Evolutionary conservation across 1,140 invertebrate genomes (phyloP), one percentile per base, ranked within the genome.

Genomic region (Sitodiplosis mosellana): DNA sequence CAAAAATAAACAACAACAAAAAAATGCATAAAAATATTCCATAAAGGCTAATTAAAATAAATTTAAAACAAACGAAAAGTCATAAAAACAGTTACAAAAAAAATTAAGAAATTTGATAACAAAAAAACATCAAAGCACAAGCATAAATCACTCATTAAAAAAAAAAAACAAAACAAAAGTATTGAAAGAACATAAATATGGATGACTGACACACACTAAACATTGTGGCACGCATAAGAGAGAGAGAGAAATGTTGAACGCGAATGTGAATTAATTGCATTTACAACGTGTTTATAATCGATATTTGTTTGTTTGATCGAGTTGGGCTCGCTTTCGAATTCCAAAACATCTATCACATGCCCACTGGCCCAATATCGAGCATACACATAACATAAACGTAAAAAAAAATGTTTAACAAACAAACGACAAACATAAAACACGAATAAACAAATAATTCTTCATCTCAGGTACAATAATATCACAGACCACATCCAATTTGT

Each of bases 361-460:
- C 12, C 36, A 38, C 17, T 14, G 17, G 17, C 12, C 36, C 5
- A 38, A 38, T n/a, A n/a, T 12, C 5, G 14, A n/a, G 12, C 36
- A 17, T 38, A n/a, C 17, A 38, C 5, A 38, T 12, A 38, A n/a
- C 17, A 38, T 17, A 38, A n/a, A 38, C 5, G 14, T 38, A 20
- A 46, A 41, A 37, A 48, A 21, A 46, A 46, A 12, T 20, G 53
- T 56, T 53, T 52, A 27, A 21, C 22, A 21, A 20, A 27, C 27
- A 27, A 27, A 27, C 10, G 27, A 27, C 27, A 27, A 27, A 27
- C 27, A 27, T 27, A 5, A 27, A 27, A 27, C 27, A 27, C 27
- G 27, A 27, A 27, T 27, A 27, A 27, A 27, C 27, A 27, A 10
- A 27, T 27, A 5, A 5, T 27, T 27, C 27, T 27, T 27, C 27